phyloP scores from a whole-genome alignment of 35 echinoderm and acorn worm genomes.

The Nesometra sesokonis region DNA sequence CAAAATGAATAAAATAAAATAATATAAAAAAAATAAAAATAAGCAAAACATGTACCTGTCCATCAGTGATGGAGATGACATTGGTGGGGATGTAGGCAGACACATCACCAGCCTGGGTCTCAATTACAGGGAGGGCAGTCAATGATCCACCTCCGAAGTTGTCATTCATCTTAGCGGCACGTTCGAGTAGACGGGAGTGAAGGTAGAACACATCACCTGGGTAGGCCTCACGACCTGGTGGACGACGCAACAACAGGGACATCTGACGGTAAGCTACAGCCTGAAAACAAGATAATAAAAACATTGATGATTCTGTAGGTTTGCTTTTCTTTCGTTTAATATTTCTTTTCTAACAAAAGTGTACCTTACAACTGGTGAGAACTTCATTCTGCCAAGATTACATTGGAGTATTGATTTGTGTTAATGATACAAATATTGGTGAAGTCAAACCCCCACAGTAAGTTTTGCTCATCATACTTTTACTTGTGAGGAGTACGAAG shows the following conservation, averaged over 20 bases:
- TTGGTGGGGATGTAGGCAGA: conserved; percentile 99
- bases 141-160: conserved; percentile 95
- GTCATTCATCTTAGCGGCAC: conserved; percentile 96
- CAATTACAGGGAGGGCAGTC: conserved; percentile 93
- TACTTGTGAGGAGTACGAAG: no score
- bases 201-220: conserved; percentile 99
- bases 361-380: no score
- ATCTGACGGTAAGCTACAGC: conserved; percentile 99
- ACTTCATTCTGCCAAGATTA: no score
- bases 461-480: no score
- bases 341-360: no score
- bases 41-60: conserved; percentile 45
- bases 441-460: no score
- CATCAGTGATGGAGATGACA: conserved; percentile 99
- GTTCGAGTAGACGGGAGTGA: conserved; percentile 92
- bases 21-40: not conserved
- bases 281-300: conserved; percentile 23
- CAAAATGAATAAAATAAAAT: no score
- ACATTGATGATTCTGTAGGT: not conserved
- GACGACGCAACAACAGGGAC: conserved; percentile 91
- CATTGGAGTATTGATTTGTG: no score
- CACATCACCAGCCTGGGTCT: conserved; percentile 99
- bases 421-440: no score
- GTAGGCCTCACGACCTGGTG: conserved; percentile 99
- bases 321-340: no score